Evolutionary conservation across 2,797 vertebrate genomes (phyloP).

Genomic region (Taeniopygia guttata): DNA sequence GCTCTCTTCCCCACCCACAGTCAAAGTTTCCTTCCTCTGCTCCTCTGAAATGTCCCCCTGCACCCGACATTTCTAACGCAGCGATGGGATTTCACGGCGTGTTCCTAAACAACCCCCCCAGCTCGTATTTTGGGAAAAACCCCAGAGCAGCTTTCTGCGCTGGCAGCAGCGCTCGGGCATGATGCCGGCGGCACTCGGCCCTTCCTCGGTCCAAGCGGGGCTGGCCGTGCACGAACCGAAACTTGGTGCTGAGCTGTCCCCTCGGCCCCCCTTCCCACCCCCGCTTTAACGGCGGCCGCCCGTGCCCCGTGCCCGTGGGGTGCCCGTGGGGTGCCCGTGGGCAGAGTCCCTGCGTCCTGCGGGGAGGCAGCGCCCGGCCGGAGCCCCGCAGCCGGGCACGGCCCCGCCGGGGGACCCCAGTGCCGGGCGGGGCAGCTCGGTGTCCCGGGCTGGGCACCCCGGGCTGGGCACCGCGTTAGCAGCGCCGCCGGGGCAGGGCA

Average conservation of each 20-base stretch:
- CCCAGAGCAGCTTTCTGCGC: neutral
- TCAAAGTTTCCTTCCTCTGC: neutral
- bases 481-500: neutral
- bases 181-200: fast-evolving
- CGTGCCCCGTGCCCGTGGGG: too few relatives aligned
- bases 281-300: too few relatives aligned
- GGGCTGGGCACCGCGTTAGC: too few relatives aligned
- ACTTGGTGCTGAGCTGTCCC: fast-evolving
- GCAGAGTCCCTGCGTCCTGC: neutral
- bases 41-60: neutral
- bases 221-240: fast-evolving
- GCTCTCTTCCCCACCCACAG: neutral
- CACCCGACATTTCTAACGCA: too few relatives aligned
- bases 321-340: neutral
- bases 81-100: fast-evolving
- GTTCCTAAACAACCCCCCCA: too few relatives aligned
- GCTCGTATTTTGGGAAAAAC: fast-evolving
- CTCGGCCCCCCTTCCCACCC: fast-evolving
- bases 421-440: neutral
- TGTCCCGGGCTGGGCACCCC: neutral
- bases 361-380: neutral
- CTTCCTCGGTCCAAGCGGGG: fast-evolving
- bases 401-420: neutral
- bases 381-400: neutral
- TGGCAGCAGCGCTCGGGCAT: fast-evolving